A percentile compares a stretch with the other conserved stretches of the same genome.
These are phyloP conservation scores for Ernsta delagoae DNA, from an alignment of 2,888 invertebrate species.

Conservation along the genomic window DNA sequence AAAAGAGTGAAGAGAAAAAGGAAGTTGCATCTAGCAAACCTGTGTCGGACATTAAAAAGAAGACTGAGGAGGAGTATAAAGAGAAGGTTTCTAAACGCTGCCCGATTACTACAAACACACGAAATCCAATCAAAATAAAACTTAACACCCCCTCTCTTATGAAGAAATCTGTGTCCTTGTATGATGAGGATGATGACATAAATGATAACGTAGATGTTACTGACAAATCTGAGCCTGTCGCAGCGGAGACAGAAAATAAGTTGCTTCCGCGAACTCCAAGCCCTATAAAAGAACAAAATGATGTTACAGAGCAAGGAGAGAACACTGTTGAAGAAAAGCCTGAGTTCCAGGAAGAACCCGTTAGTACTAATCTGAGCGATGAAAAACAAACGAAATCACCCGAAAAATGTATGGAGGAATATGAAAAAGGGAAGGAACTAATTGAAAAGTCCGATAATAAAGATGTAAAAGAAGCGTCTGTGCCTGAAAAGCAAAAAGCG, in stretches of 20 bases:
- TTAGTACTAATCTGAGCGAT: background rate
- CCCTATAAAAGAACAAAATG: constrained; percentile 23
- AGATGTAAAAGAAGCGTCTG: background rate
- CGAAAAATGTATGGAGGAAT: background rate
- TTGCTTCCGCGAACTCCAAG: constrained; percentile 6
- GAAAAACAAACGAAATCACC: background rate
- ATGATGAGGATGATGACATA: constrained; percentile 82
- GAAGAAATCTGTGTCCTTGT: constrained; percentile 78
- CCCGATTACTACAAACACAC: constrained; percentile 68
- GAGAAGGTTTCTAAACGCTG: constrained; percentile 70
- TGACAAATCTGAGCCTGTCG: constrained; percentile 34
- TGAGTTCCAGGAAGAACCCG: background rate
- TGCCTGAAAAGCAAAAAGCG: constrained; percentile 1
- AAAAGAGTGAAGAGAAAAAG: constrained; percentile 21
- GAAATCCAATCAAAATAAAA: constrained; percentile 76
- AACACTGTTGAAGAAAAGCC: background rate
- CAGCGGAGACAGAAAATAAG: constrained; percentile 31
- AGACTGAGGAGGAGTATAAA: constrained; percentile 63
- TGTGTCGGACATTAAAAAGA: constrained; percentile 46
- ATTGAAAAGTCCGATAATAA: constrained; percentile 3
- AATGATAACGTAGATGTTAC: constrained; percentile 38
- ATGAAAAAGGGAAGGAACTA: background rate
- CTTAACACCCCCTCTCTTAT: constrained; percentile 77
- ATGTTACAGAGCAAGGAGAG: constrained; percentile 6
- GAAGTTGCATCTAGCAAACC: constrained; percentile 24